These are phyloP conservation scores for Branchipolynoe longqiensis DNA, from an alignment of 2,888 invertebrate genomes.

Conservation along the genomic window DNA sequence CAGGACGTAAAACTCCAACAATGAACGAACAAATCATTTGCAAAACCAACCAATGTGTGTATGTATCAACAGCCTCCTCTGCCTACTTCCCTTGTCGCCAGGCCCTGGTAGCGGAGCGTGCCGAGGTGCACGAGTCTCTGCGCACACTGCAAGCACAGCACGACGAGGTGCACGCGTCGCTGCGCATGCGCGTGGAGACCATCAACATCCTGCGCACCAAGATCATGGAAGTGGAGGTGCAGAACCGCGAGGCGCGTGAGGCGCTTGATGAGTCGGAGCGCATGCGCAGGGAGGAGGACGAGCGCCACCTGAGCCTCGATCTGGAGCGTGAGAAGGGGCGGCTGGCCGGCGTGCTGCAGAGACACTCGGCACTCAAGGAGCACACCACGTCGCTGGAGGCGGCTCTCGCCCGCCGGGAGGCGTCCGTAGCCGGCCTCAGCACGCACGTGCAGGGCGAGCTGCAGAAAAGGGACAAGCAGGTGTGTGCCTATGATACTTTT, in stretches of 20 bases:
- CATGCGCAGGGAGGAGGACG: constrained; percentile 70
- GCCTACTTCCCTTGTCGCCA: no score
- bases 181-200: constrained; percentile 63
- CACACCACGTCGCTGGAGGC: constrained; percentile 79
- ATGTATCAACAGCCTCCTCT: no score
- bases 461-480: constrained; percentile 55
- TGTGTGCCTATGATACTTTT: no score
- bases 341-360: constrained; percentile 79
- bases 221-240: constrained; percentile 38
- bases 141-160: constrained; percentile 71
- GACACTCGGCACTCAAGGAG: constrained; percentile 78
- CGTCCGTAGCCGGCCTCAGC: constrained; percentile 76
- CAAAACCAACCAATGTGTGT: no score
- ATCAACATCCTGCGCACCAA: constrained; percentile 45
- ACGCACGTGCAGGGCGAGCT: constrained; percentile 73
- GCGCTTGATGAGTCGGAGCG: constrained; percentile 34
- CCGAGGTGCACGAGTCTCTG: constrained; percentile 67
- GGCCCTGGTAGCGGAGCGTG: constrained; percentile 73
- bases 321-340: constrained; percentile 81
- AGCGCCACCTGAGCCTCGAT: constrained; percentile 77
- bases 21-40: no score
- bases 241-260: constrained; percentile 40
- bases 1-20: no score
- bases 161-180: constrained; percentile 66
- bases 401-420: constrained; percentile 79